These are phyloP conservation scores for Cyclina sinensis DNA, from an alignment of 1,140 invertebrate genomes.

Conservation along the genomic window DNA sequence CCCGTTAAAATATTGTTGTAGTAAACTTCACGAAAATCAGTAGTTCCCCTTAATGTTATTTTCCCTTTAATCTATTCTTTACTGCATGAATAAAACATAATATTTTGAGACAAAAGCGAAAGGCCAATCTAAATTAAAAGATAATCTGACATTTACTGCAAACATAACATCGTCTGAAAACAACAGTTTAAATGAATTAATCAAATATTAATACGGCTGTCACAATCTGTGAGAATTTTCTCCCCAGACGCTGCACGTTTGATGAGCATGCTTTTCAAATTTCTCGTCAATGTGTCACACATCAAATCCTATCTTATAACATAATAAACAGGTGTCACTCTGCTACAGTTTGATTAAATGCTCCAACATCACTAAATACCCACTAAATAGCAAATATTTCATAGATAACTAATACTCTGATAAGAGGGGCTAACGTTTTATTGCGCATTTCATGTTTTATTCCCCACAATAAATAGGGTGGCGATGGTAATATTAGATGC, in stretches of 20 bases:
- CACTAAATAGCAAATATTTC: slow-evolving; percentile 25
- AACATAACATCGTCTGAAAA: neutral
- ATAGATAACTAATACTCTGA: slow-evolving; percentile 32
- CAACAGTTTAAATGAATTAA: slow-evolving; percentile 1
- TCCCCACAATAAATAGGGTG: neutral
- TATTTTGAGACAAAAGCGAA: neutral
- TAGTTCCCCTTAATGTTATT: too few relatives aligned
- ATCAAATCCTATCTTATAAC: slow-evolving; percentile 40
- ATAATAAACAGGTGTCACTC: slow-evolving; percentile 47
- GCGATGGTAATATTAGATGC: neutral
- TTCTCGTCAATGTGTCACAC: slow-evolving; percentile 37
- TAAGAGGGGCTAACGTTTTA: neutral
- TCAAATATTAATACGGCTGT: slow-evolving; percentile 37
- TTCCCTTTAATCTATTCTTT: too few relatives aligned
- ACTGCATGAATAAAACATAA: neutral
- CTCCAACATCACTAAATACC: slow-evolving; percentile 47
- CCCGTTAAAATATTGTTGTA: too few relatives aligned
- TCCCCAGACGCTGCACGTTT: neutral
- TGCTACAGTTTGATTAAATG: slow-evolving; percentile 43
- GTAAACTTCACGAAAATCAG: too few relatives aligned
- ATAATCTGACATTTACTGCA: slow-evolving; percentile 34
- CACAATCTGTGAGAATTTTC: neutral
- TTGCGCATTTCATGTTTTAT: slow-evolving; percentile 49
- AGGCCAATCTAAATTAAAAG: neutral
- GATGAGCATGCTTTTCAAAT: neutral